phyloP scores from a whole-genome alignment of 53 echinoderm and acorn worm species.

The Luidia sarsii region DNA sequence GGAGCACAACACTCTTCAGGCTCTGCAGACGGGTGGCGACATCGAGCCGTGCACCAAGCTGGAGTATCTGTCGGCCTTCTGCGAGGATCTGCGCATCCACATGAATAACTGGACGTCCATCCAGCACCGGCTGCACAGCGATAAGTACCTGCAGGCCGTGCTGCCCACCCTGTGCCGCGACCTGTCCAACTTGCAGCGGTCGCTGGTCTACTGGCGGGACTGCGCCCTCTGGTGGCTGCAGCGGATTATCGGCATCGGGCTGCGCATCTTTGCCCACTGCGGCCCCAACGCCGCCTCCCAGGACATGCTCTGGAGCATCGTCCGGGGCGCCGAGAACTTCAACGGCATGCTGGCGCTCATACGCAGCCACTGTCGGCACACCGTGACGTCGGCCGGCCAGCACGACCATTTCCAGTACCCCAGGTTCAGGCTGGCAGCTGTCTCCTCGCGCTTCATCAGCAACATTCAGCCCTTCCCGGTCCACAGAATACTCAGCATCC shows the following conservation, averaged over 20 bases:
- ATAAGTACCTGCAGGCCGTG: slow-evolving; percentile 81
- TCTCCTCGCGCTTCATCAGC: slow-evolving; percentile 28
- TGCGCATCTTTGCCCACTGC: slow-evolving; percentile 86
- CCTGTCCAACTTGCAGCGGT: slow-evolving; percentile 68
- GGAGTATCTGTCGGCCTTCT: slow-evolving; percentile 83
- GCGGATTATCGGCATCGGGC: slow-evolving; percentile 75
- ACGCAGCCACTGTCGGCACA: slow-evolving; percentile 1
- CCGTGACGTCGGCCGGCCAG: neutral
- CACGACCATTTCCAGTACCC: neutral
- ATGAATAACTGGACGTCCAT: slow-evolving; percentile 85
- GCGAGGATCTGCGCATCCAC: slow-evolving; percentile 86
- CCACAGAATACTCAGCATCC: slow-evolving; percentile 64
- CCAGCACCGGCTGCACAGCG: slow-evolving; percentile 84
- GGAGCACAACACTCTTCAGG: slow-evolving; percentile 77
- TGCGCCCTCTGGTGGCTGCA: slow-evolving; percentile 93
- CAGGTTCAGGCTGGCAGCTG: neutral
- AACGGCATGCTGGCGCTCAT: slow-evolving; percentile 68
- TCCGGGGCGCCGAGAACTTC: slow-evolving; percentile 88
- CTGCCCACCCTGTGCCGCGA: slow-evolving; percentile 68
- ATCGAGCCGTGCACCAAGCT: slow-evolving; percentile 78
- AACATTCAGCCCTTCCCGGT: slow-evolving; percentile 50
- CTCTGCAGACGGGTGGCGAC: slow-evolving; percentile 62
- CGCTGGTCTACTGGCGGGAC: slow-evolving; percentile 72
- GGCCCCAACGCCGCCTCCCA: slow-evolving; percentile 78
- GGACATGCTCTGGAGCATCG: slow-evolving; percentile 88